These are phyloP conservation scores for Dufourea novaeangliae DNA, from an alignment of 1,140 invertebrate genomes.

Conservation along the genomic window DNA sequence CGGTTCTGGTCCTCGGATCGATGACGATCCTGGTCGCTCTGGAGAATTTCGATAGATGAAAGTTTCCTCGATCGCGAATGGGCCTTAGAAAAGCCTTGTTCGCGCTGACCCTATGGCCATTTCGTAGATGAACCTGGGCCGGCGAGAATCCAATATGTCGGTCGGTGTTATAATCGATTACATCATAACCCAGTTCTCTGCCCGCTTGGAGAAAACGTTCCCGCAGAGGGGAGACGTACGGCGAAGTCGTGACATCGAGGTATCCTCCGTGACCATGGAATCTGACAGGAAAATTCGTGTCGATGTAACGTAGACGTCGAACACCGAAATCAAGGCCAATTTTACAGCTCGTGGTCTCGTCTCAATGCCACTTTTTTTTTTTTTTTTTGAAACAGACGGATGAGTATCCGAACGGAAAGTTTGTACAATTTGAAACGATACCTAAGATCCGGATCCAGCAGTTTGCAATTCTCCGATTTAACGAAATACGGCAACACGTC, in stretches of 20 bases:
- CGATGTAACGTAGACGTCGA: too few species aligned
- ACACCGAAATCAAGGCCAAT: too few species aligned
- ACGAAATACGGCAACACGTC: slow-evolving; percentile 92
- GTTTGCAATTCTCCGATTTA: slow-evolving; percentile 87
- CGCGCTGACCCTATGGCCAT: slow-evolving; percentile 87
- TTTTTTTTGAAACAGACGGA: too few species aligned
- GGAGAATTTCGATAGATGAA: slow-evolving; percentile 86
- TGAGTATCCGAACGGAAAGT: neutral
- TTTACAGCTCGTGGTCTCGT: too few species aligned
- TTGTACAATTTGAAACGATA: neutral
- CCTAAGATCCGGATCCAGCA: slow-evolving; percentile 66
- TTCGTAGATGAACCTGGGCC: slow-evolving; percentile 87
- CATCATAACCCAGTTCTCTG: slow-evolving; percentile 81
- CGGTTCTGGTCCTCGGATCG: slow-evolving; percentile 83
- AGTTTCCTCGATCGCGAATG: slow-evolving; percentile 84
- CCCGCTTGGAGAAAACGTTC: slow-evolving; percentile 83
- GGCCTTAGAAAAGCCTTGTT: slow-evolving; percentile 87
- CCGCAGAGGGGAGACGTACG: slow-evolving; percentile 84
- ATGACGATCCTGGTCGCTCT: slow-evolving; percentile 87
- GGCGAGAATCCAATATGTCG: slow-evolving; percentile 84
- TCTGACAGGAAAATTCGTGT: slow-evolving; percentile 43
- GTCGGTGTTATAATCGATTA: slow-evolving; percentile 84
- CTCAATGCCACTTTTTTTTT: too few species aligned
- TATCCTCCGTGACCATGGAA: slow-evolving; percentile 87
- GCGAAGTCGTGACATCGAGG: slow-evolving; percentile 85